A percentile compares a stretch with the other conserved stretches of the same genome.
Conservation (phyloP, 2,113 vertebrate species). For the Microtus montanus region DNA sequence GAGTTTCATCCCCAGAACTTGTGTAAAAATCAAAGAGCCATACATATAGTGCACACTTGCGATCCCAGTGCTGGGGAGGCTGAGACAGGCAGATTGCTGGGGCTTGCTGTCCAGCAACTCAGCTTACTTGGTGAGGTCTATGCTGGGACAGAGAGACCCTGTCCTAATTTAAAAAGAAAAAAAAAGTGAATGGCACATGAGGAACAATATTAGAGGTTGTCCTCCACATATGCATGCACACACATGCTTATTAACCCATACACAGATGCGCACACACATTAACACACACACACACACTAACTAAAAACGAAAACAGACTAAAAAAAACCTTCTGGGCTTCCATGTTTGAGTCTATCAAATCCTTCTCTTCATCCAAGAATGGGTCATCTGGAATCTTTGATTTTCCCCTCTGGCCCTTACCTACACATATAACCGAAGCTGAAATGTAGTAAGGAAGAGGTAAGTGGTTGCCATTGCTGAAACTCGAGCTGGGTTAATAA, state of each 20-base stretch:
- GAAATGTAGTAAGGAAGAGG: not conserved
- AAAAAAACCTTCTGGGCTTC: not conserved
- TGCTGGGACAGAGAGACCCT: not conserved
- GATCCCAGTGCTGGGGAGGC: not conserved
- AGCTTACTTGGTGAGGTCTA: not conserved
- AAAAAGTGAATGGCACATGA: not conserved
- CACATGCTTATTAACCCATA: not conserved
- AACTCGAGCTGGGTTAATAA: not conserved
- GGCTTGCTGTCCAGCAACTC: not conserved
- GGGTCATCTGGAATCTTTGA: not conserved
- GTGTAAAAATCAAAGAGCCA: not conserved
- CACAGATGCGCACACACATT: not conserved
- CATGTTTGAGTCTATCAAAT: not conserved
- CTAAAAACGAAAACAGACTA: no score
- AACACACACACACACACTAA: not conserved
- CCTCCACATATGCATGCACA: not conserved
- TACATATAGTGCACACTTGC: not conserved
- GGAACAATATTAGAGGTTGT: not conserved
- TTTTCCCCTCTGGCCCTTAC: not conserved
- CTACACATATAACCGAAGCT: not conserved
- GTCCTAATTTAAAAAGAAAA: not conserved
- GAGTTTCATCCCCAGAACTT: not conserved
- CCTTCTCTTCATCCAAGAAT: not conserved
- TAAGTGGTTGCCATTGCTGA: not conserved
- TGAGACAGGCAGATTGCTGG: not conserved